Base-by-base conservation (phyloP, 2,888 invertebrate species). In the Minunthozetes semirufus region DNA sequence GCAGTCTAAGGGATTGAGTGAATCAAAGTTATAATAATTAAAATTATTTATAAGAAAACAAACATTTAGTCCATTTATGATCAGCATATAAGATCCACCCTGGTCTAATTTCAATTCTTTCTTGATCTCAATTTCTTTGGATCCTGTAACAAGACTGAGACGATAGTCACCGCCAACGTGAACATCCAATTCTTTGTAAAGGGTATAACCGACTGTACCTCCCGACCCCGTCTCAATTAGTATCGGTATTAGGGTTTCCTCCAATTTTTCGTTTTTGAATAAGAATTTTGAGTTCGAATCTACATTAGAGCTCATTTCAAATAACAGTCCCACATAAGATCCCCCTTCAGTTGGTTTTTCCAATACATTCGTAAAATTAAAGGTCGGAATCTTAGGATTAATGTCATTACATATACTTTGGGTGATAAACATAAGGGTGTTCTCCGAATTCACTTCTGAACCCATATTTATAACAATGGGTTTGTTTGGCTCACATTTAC, bases 261-360 rank as follows among this genome's bases (percentile, higher is more conserved):
- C 33, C 11, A 68, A 42, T 11, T 38, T 19, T 68, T 68, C 42
- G 17, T 38, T 68, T 22, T 42, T 22, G 15, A 68, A 68, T 17
- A 19, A 22, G 33, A 68, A 68, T 22, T 19, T 68, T 3, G 59
- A 5, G 2, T 17, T 33, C 33, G n/a, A n/a, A n/a, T 9, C 11
- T 13, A 29, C n/a, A 2, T 15, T 6, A 33, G 13, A 9, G 33
- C 63, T 38, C 0, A 75, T 19, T 50, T 61, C 53, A 33, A 75
- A 75, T 4, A 72, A 17, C 1, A 61, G 8, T 5, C n/a, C 70
- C 6, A 53, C 19, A 15, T 5, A 38, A 19, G 75, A 59, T 0
- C 75, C 75, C 11, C 75, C 72, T 33, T 72, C 38, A 11, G n/a
- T 29, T 0, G 75, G 71, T 38, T 75, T 75, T 1, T 13, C 17